A percentile compares a stretch with the other conserved stretches of the same genome.
phyloP scores from a whole-genome alignment of 1,140 invertebrate genomes.

The Drosophila kepulauana region DNA sequence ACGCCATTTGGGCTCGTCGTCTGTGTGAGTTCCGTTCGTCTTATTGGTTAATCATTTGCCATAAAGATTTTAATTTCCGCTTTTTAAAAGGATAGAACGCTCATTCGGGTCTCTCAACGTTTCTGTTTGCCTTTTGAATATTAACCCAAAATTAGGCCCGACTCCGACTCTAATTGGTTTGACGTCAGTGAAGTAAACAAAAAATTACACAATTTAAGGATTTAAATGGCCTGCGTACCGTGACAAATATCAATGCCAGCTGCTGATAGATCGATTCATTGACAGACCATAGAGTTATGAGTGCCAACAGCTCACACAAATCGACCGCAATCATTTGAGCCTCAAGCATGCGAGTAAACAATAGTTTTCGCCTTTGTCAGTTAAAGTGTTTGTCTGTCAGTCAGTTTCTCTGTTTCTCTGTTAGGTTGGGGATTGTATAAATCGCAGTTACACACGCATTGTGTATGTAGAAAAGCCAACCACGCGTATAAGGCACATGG shows the following conservation, averaged over 20 bases:
- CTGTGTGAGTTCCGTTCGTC: slow-evolving; percentile 43
- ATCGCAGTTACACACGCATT: slow-evolving; percentile 55
- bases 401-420: slow-evolving; percentile 1
- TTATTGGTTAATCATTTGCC: slow-evolving; percentile 82
- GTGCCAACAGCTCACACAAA: slow-evolving; percentile 25
- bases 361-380: slow-evolving; percentile 15
- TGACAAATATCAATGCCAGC: slow-evolving; percentile 14
- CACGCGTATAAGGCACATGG: slow-evolving; percentile 6
- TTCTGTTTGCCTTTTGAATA: slow-evolving; percentile 69
- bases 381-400: slow-evolving; percentile 23
- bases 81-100: slow-evolving; percentile 63
- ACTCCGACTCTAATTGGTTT: slow-evolving; percentile 45
- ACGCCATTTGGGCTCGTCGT: slow-evolving; percentile 10
- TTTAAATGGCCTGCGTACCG: slow-evolving; percentile 13
- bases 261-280: slow-evolving; percentile 9
- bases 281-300: slow-evolving; percentile 44
- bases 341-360: slow-evolving; percentile 33
- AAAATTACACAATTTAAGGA: slow-evolving; percentile 31
- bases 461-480: slow-evolving; percentile 21
- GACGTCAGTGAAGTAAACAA: slow-evolving; percentile 45
- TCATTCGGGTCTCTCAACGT: slow-evolving; percentile 16
- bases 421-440: slow-evolving; percentile 36
- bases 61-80: slow-evolving; percentile 84
- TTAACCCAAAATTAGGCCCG: slow-evolving; percentile 43
- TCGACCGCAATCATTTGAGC: slow-evolving; percentile 40